Percentiles rank a stretch among this genome's conserved stretches.
Conservation (phyloP, 2,113 vertebrate genomes). For the Tragelaphus imberbis region DNA sequence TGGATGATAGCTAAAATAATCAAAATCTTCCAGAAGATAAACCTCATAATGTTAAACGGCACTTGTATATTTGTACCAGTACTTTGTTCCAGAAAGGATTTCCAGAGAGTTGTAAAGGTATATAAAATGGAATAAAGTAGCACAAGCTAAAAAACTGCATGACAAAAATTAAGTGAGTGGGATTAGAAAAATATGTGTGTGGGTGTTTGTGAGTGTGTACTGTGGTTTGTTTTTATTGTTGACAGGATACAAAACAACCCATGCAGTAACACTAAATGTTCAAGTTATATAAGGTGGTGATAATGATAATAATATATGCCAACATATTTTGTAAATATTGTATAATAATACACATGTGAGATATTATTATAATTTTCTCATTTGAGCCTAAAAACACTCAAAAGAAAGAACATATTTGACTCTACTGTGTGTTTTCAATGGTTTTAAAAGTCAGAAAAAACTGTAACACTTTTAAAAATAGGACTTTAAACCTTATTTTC, state of each 20-base stretch:
- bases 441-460: conserved; percentile 34
- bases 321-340: conserved; percentile 44
- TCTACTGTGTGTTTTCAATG: background rate
- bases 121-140: background rate
- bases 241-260: background rate
- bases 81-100: background rate
- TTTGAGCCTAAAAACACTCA: background rate
- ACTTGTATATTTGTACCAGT: background rate
- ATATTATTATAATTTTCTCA: conserved; percentile 2
- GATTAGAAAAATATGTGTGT: background rate
- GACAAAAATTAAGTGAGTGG: background rate
- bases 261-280: conserved; percentile 17
- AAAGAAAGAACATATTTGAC: conserved; percentile 7
- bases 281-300: background rate
- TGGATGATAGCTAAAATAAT: conserved; percentile 21
- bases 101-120: background rate
- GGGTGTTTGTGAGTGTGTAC: background rate
- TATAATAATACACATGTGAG: background rate
- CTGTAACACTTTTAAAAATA: background rate
- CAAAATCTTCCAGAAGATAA: background rate
- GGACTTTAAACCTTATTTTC: background rate
- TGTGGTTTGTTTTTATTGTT: conserved; percentile 31
- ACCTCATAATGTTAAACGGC: background rate
- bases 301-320: background rate
- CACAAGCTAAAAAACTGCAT: background rate